phyloP scores from a whole-genome alignment of 2,797 vertebrate genomes.

The Orientallactaga sibirica region DNA sequence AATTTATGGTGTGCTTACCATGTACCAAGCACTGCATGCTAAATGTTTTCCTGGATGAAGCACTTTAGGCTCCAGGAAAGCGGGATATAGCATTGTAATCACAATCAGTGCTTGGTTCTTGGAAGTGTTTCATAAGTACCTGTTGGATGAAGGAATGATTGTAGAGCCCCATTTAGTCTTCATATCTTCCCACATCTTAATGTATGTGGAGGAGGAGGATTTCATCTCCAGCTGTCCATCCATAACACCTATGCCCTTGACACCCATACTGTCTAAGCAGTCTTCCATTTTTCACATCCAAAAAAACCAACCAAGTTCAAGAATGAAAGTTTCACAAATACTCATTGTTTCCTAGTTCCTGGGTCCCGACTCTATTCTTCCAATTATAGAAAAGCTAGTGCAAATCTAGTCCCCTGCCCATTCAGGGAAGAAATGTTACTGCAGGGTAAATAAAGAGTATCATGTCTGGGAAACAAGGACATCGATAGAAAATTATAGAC shows the following conservation, averaged over 20 bases:
- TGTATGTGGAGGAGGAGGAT: not conserved
- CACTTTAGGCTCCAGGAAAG: not conserved
- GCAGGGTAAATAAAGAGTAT: conserved; percentile 76
- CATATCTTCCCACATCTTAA: not conserved
- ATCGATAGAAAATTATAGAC: conserved; percentile 81
- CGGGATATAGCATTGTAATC: not conserved
- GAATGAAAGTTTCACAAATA: conserved; percentile 22
- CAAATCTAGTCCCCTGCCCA: conserved; percentile 54
- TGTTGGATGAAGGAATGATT: conserved; percentile 37
- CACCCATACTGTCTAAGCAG: not conserved
- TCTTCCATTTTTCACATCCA: conserved; percentile 13
- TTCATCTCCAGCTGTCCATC: not conserved
- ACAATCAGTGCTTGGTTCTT: not conserved
- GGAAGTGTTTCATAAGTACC: conserved; percentile 37
- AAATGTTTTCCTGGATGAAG: conserved; percentile 50
- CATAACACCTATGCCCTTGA: not conserved
- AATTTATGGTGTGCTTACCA: conserved; percentile 66
- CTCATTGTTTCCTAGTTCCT: conserved; percentile 9
- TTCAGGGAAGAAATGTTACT: conserved; percentile 63
- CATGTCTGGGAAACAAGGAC: conserved; percentile 78
- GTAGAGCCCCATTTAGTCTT: not conserved
- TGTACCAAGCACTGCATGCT: conserved; percentile 46
- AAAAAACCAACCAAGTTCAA: conserved; percentile 26
- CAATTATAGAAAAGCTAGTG: conserved; percentile 69
- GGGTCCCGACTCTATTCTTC: not conserved